Evolutionary conservation across 2,888 invertebrate genomes (phyloP).

Genomic region (Cistogaster globosa): DNA sequence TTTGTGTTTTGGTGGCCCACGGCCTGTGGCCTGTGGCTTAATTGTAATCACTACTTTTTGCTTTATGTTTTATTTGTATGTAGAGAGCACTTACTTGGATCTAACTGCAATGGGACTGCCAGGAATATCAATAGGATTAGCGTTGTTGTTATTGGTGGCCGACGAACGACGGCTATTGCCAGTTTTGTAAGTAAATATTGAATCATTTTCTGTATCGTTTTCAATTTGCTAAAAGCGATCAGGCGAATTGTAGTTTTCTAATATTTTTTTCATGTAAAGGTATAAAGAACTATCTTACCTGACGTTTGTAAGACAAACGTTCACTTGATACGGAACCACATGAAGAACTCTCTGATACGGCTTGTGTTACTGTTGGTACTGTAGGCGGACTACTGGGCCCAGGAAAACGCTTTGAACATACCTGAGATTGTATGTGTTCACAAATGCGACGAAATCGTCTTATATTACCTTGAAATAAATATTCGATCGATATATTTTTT

Average conservation of each 20-base stretch:
- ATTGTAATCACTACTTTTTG: conserved; percentile 59
- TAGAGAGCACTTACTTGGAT: conserved; percentile 80
- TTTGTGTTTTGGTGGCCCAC: conserved; percentile 32
- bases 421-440: conserved; percentile 96
- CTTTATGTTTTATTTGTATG: conserved; percentile 41
- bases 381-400: conserved; percentile 83
- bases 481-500: background rate
- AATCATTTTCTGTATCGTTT: conserved; percentile 82
- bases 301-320: conserved; percentile 82
- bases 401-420: conserved; percentile 85
- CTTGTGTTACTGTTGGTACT: conserved; percentile 82
- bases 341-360: conserved; percentile 83
- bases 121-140: conserved; percentile 80
- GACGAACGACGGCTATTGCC: conserved; percentile 82
- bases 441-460: conserved; percentile 97
- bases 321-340: conserved; percentile 83
- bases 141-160: conserved; percentile 83
- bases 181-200: conserved; percentile 82
- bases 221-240: conserved; percentile 78
- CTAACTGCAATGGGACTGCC: conserved; percentile 83
- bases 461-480: conserved; percentile 89
- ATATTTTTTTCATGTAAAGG: background rate
- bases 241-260: background rate
- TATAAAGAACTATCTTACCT: conserved; percentile 74
- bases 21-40: conserved; percentile 45